Conservation (phyloP, 2,113 vertebrate genomes). For the Eublepharis macularius region DNA sequence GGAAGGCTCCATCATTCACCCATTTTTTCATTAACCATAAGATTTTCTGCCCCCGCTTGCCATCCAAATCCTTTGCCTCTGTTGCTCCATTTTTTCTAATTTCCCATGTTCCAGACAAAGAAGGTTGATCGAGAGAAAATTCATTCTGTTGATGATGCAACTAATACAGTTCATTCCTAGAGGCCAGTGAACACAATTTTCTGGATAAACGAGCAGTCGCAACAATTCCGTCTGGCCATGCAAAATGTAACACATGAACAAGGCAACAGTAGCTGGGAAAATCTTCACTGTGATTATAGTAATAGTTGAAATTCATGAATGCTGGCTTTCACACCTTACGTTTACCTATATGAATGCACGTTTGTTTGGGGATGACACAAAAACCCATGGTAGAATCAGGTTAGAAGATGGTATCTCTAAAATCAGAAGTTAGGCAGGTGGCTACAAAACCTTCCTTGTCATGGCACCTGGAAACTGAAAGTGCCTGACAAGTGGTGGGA, state of each 20-base stretch:
- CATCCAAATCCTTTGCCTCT: neutral
- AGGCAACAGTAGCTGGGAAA: neutral
- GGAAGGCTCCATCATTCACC: neutral
- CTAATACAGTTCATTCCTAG: neutral
- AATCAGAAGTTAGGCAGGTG: neutral
- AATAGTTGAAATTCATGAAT: neutral
- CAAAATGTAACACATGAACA: neutral
- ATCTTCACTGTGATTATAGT: neutral
- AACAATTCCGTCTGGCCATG: neutral
- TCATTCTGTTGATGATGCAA: neutral
- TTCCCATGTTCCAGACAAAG: neutral
- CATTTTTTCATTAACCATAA: neutral
- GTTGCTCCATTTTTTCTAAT: neutral
- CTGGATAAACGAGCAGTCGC: neutral
- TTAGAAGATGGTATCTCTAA: neutral
- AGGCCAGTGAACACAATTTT: neutral
- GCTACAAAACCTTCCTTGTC: neutral
- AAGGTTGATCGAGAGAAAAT: neutral
- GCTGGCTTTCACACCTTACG: neutral
- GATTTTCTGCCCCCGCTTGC: neutral
- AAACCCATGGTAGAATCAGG: neutral
- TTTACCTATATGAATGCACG: neutral
- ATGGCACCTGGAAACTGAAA: neutral
- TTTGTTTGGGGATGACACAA: neutral
- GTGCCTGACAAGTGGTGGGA: too few species aligned